Evolutionary conservation across 2,797 vertebrate genomes (phyloP), one percentile per base, ranked within the genome.

Genomic region (Pseudopleuronectes americanus): DNA sequence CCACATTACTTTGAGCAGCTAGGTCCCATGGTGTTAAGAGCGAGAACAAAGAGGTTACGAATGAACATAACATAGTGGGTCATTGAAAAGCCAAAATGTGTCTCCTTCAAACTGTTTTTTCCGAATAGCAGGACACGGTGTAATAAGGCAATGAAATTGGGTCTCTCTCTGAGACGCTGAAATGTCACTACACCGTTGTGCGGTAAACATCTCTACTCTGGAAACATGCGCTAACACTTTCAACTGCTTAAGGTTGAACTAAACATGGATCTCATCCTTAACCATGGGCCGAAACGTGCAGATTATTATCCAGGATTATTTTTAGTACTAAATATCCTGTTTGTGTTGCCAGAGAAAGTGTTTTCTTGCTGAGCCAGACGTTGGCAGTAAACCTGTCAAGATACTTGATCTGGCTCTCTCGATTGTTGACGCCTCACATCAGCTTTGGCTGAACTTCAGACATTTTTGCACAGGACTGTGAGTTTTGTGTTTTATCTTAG

Each of bases 1-100:
- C 55, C 51, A 45, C 23, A 71, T 64, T 67, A 65, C 24, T 54
- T 17, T 33, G 21, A 55, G 36, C 4, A n/a, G 17, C 12, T 3
- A 0, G 16, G 28, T 66, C 57, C 53, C 31, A 6, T 13, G 21
- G 24, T 0, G 2, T 33, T 72, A 22, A n/a, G 19, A 8, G 2
- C 13, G 53, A 62, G 41, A 65, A 65, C 52, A 76, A 68, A 72
- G 51, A 53, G 6, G 31, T 33, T 9, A 33, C 8, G 12, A 48
- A 48, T 48, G 45, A 48, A 48, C 21, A 48, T 48, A 21, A 9
- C 19, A 48, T n/a, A 14, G 47, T 14, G 47, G 19, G 47, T 48
- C 47, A 48, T 3, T 48, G 47, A 45, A 45, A 45, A 19, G 17
- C 43, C 43, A 19, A 45, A 19, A 64, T 28, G 28, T 21, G 38